Percentiles rank a stretch among this genome's conserved stretches.
Conservation (phyloP, 1,140 invertebrate species). For the Drosophila bifasciata region DNA sequence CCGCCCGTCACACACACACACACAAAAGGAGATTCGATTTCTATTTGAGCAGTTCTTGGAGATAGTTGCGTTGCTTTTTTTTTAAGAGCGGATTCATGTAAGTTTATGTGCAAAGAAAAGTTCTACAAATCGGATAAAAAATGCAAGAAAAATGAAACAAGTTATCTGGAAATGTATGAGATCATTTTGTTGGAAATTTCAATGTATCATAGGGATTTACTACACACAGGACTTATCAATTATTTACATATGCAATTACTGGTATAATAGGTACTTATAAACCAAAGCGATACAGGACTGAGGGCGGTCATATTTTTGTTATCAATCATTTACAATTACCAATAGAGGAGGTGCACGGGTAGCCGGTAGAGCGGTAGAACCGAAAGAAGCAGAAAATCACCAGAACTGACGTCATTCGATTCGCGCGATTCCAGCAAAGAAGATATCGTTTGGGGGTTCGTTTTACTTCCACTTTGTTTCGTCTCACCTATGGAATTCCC, state of each 20-base stretch:
- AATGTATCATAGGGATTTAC: neutral
- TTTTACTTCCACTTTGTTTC: neutral
- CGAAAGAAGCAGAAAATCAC: constrained; percentile 4
- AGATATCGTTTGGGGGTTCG: constrained; percentile 12
- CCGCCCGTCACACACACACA: neutral
- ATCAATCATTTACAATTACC: constrained; percentile 41
- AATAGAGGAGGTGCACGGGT: constrained; percentile 1
- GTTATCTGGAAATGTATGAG: neutral
- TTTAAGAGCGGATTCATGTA: constrained; percentile 14
- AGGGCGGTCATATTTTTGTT: constrained; percentile 28
- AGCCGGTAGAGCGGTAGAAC: constrained; percentile 14
- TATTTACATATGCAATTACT: constrained; percentile 27
- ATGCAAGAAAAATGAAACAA: neutral
- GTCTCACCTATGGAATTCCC: neutral
- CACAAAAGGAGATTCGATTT: constrained; percentile 16
- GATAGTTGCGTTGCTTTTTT: neutral
- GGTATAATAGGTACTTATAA: neutral
- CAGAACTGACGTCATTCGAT: constrained; percentile 34
- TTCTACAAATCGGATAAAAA: neutral
- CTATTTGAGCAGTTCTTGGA: constrained; percentile 7
- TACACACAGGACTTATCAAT: constrained; percentile 13
- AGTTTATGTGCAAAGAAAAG: neutral
- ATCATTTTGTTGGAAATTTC: neutral
- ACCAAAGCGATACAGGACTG: neutral
- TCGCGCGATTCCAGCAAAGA: constrained; percentile 12